Evolutionary conservation across 2,888 invertebrate species (phyloP).

Genomic region (Protula sp.): DNA sequence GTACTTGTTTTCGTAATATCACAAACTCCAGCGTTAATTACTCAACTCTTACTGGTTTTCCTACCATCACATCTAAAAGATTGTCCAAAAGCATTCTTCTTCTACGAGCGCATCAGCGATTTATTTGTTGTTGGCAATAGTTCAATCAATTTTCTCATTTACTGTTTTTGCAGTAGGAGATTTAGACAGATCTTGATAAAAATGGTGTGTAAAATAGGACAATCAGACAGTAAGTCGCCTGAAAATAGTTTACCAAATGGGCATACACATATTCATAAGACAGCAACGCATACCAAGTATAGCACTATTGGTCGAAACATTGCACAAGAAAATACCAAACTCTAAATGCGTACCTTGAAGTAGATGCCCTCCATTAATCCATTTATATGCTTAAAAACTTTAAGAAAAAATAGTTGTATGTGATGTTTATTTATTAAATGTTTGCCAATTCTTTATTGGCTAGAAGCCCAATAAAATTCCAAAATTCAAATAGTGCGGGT

Average conservation of each 20-base stretch:
- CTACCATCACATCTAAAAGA: not conserved
- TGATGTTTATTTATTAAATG: too few species aligned
- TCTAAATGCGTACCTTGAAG: too few species aligned
- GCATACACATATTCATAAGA: too few species aligned
- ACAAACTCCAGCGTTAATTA: slow-evolving; percentile 28
- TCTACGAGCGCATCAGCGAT: slow-evolving; percentile 28
- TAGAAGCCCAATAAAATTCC: too few species aligned
- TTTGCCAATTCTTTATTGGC: too few species aligned
- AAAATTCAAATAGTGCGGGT: too few species aligned
- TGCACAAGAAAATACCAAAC: too few species aligned
- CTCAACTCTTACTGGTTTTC: slow-evolving; percentile 21
- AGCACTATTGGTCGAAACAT: too few species aligned
- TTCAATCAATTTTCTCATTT: slow-evolving; percentile 28
- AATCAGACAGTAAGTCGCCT: not conserved
- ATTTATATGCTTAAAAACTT: too few species aligned
- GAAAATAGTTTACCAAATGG: not conserved
- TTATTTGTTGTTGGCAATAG: slow-evolving; percentile 27
- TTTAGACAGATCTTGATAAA: slow-evolving; percentile 24
- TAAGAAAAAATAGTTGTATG: too few species aligned
- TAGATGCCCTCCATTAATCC: too few species aligned
- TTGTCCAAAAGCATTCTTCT: slow-evolving; percentile 26
- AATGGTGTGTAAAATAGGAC: slow-evolving; percentile 12
- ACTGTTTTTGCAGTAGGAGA: slow-evolving; percentile 26
- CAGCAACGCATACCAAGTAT: too few species aligned
- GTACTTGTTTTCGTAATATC: slow-evolving; percentile 29